Percentiles rank a stretch among this genome's conserved stretches.
Evolutionary conservation across 2,113 vertebrate genomes (phyloP).

Genomic region (Leucoraja erinaceus): DNA sequence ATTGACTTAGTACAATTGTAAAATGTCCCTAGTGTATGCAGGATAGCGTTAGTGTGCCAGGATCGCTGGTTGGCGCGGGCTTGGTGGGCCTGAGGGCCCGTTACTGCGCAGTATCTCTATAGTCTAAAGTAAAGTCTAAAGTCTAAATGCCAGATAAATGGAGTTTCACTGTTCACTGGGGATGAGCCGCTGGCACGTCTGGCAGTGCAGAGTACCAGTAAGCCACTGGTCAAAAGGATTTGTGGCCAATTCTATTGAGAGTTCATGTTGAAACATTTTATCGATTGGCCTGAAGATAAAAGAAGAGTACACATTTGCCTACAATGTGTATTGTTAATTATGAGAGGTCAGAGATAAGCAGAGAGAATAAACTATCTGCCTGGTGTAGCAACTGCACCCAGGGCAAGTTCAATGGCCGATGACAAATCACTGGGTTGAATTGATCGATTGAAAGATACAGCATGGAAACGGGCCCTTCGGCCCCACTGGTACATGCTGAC

Average conservation of each 20-base stretch:
- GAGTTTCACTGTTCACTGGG: not conserved
- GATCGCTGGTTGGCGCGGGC: too few relatives aligned
- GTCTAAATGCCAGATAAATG: too few relatives aligned
- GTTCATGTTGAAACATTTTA: not conserved
- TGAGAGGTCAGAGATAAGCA: not conserved
- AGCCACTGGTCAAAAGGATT: not conserved
- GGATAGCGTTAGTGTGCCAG: too few relatives aligned
- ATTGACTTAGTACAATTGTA: too few relatives aligned
- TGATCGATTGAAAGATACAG: too few relatives aligned
- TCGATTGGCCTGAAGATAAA: not conserved
- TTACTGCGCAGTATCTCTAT: too few relatives aligned
- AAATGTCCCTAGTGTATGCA: too few relatives aligned
- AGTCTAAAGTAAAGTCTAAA: too few relatives aligned
- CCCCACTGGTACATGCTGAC: too few relatives aligned
- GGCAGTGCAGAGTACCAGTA: not conserved
- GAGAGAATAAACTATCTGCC: not conserved
- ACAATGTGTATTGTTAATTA: not conserved
- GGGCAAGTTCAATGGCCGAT: not conserved
- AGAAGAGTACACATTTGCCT: not conserved
- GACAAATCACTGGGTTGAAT: not conserved
- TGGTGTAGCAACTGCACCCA: not conserved
- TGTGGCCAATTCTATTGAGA: not conserved
- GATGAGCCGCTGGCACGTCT: not conserved
- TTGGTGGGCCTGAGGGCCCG: too few relatives aligned
- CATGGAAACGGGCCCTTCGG: too few relatives aligned